Percentiles rank a stretch among this genome's conserved stretches.
These are phyloP conservation scores for Campopleginae sp. DNA, from an alignment of 2,888 invertebrate genomes.

Conservation along the genomic window DNA sequence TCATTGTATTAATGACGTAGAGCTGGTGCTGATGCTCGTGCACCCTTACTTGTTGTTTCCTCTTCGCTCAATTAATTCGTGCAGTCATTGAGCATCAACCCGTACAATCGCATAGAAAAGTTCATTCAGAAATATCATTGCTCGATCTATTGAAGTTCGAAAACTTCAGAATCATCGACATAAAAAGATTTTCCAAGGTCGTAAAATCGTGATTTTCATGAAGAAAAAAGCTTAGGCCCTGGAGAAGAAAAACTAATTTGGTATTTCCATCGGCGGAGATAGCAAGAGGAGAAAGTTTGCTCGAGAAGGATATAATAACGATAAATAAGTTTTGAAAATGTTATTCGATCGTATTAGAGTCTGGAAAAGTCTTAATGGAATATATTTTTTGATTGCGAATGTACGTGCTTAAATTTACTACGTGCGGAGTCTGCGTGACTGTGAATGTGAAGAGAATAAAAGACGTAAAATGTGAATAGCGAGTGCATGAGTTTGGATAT, in stretches of 20 bases:
- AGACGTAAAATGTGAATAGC: background rate
- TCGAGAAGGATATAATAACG: background rate
- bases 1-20: constrained; percentile 30
- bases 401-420: constrained; percentile 33
- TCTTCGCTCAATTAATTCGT: constrained; percentile 57
- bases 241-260: background rate
- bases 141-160: no score
- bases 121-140: background rate
- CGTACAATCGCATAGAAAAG: background rate
- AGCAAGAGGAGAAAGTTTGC: background rate
- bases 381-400: background rate
- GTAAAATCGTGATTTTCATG: background rate
- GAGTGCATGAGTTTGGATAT: background rate
- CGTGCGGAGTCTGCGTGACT: constrained; percentile 28
- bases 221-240: background rate
- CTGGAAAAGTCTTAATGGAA: background rate
- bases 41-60: background rate
- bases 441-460: constrained; percentile 14
- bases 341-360: background rate
- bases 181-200: no score
- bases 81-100: background rate
- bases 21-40: background rate
- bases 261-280: background rate
- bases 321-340: background rate
- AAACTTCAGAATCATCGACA: no score